Conservation (phyloP, 2,888 invertebrate species). For the Nezara viridula region DNA sequence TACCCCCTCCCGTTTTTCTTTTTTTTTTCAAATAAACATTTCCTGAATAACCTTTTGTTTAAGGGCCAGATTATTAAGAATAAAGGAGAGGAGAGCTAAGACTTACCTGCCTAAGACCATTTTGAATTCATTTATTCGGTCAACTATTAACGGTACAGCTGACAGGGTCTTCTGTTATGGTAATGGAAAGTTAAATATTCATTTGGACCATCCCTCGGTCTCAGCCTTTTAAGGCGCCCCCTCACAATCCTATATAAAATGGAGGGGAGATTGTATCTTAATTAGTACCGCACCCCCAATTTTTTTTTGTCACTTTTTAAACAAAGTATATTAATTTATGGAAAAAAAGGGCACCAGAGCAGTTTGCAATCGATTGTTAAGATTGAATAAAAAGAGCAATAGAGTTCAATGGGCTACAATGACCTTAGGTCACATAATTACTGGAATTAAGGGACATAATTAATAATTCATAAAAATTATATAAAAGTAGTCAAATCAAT, state of each 20-base stretch:
- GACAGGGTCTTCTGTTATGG: conserved; percentile 41
- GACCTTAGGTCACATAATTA: neutral
- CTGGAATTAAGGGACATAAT: neutral
- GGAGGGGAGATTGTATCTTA: conserved; percentile 40
- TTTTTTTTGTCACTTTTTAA: conserved; percentile 32
- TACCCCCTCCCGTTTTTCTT: neutral
- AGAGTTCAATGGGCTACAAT: neutral
- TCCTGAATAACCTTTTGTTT: conserved; percentile 37
- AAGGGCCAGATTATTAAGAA: conserved; percentile 21
- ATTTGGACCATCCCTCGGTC: conserved; percentile 28
- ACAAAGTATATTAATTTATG: conserved; percentile 33
- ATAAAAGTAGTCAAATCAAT: too few species aligned
- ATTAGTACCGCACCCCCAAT: neutral
- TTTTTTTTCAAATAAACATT: conserved; percentile 28
- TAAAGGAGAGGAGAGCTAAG: conserved; percentile 13
- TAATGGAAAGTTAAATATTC: conserved; percentile 51
- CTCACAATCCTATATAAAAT: conserved; percentile 36
- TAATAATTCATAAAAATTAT: too few species aligned
- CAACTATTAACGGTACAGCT: conserved; percentile 44
- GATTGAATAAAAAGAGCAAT: neutral
- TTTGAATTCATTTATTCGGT: conserved; percentile 48
- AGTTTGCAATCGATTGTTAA: neutral
- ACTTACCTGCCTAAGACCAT: conserved; percentile 28
- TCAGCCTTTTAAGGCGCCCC: conserved; percentile 10
- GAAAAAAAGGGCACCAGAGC: neutral